A percentile compares a stretch with the other conserved stretches of the same genome.
phyloP scores from a whole-genome alignment of 2,113 vertebrate genomes.

The Entomyzon cyanotis region DNA sequence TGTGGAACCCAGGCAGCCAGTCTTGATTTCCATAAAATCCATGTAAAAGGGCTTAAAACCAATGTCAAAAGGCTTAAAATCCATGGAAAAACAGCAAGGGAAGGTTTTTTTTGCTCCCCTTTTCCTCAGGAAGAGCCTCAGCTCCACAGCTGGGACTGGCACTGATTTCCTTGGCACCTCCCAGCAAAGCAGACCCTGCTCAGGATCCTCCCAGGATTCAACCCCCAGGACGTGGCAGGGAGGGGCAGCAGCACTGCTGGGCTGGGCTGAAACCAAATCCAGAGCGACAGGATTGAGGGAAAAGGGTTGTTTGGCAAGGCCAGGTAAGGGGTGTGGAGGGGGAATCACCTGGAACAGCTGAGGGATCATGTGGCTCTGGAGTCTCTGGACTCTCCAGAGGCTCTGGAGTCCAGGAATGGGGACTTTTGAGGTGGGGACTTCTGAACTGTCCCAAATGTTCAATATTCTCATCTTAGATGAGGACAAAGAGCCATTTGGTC shows the following conservation, averaged over 20 bases:
- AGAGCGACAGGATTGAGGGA: fast-evolving
- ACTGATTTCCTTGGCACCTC: not conserved
- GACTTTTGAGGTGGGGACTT: not conserved
- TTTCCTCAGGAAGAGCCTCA: not conserved
- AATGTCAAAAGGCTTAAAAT: not conserved
- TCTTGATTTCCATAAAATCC: not conserved
- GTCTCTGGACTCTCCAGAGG: not conserved
- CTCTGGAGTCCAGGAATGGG: not conserved
- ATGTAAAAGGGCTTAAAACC: not conserved
- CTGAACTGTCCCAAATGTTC: not conserved
- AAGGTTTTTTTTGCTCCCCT: not conserved
- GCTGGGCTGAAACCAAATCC: not conserved
- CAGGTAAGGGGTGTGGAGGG: not conserved
- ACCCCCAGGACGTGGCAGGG: not conserved
- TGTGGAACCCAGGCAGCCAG: not conserved
- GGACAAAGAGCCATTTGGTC: not conserved
- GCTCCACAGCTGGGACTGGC: not conserved
- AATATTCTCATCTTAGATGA: not conserved
- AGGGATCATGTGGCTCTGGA: not conserved
- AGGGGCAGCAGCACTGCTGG: not conserved
- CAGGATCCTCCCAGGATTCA: not conserved
- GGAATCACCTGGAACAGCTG: fast-evolving
- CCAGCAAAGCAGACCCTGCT: not conserved
- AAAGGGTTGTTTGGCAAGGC: not conserved
- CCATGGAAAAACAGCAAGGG: not conserved